A percentile compares a stretch with the other conserved stretches of the same genome.
phyloP scores from a whole-genome alignment of 2,888 invertebrate species.

The Acheta domesticus region DNA sequence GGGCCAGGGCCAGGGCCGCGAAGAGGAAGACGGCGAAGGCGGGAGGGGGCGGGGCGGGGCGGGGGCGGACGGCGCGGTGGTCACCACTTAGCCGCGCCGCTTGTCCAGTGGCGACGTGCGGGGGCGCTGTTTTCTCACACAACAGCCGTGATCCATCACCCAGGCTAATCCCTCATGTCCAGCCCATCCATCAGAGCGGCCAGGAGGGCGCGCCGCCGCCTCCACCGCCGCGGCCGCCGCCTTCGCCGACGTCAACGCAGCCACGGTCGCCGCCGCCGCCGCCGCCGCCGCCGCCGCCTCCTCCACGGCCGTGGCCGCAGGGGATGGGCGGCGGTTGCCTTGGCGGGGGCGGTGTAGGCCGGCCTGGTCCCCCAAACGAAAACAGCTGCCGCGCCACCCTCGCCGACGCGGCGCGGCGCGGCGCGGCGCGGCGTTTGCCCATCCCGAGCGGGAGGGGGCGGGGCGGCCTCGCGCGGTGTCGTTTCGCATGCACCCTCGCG shows the following conservation, averaged over 20 bases:
- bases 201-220: neutral
- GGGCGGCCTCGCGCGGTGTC: neutral
- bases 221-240: neutral
- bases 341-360: neutral
- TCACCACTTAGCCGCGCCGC: neutral
- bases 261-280: too few species aligned
- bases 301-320: neutral
- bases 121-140: conserved; percentile 20
- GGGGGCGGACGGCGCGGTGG: neutral
- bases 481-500: neutral
- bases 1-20: neutral
- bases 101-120: conserved; percentile 11
- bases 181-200: neutral
- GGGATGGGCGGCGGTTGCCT: neutral
- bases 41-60: neutral
- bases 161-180: conserved; percentile 18
- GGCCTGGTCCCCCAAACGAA: neutral
- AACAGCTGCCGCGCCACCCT: conserved; percentile 7
- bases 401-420: neutral
- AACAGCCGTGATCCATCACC: conserved; percentile 19
- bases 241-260: neutral
- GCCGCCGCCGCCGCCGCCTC: too few species aligned
- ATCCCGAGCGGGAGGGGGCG: neutral
- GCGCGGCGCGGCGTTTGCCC: neutral
- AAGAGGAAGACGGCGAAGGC: conserved; percentile 19